These are phyloP conservation scores for Lochmaea crataegi DNA, from an alignment of 2,888 invertebrate genomes.

Conservation along the genomic window DNA sequence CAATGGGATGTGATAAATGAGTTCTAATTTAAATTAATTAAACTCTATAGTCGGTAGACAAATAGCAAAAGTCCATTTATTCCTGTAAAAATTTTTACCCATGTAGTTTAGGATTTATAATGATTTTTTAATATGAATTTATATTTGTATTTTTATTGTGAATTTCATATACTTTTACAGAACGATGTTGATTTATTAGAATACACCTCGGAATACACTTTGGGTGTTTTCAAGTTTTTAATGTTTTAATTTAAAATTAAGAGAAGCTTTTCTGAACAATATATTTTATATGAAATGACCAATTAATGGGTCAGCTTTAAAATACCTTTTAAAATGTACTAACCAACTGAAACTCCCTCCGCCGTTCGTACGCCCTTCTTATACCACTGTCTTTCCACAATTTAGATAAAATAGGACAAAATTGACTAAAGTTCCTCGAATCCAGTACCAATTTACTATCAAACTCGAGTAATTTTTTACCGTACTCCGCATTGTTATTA, in stretches of 20 bases:
- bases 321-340: slow-evolving; percentile 58
- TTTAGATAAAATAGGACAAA: slow-evolving; percentile 83
- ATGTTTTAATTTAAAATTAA: not conserved
- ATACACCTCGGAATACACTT: not conserved
- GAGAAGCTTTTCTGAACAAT: not conserved
- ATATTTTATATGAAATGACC: not conserved
- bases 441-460: slow-evolving; percentile 80
- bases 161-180: not conserved
- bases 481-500: slow-evolving; percentile 82
- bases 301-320: slow-evolving; percentile 3
- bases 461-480: slow-evolving; percentile 80
- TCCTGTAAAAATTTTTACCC: not conserved
- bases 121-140: not conserved
- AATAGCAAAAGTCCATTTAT: not conserved
- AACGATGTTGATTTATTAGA: not conserved
- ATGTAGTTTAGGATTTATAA: too few species aligned
- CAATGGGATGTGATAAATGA: not conserved
- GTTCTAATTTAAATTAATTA: not conserved
- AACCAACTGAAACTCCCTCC: slow-evolving; percentile 98
- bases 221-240: not conserved
- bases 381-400: slow-evolving; percentile 95
- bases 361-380: slow-evolving; percentile 88
- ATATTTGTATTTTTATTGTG: not conserved
- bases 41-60: not conserved
- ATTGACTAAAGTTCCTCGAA: slow-evolving; percentile 84